Conservation (phyloP, 2,797 vertebrate genomes). For the Sitta carolinensis region DNA sequence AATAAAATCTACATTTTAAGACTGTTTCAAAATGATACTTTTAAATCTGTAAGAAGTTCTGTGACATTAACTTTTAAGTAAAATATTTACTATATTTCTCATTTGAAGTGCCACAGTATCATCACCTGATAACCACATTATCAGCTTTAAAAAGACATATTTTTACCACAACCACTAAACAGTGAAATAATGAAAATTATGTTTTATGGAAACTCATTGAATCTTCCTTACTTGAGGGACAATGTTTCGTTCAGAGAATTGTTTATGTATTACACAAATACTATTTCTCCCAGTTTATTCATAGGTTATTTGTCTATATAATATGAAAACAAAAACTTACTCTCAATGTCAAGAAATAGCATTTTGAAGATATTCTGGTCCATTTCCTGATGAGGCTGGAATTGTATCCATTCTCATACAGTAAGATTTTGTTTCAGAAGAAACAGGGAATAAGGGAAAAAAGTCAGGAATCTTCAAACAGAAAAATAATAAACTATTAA, state of each 20-base stretch:
- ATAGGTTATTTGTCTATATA: background rate
- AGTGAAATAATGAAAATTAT: background rate
- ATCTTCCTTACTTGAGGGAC: background rate
- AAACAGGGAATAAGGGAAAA: background rate
- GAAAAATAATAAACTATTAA: background rate
- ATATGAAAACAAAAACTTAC: background rate
- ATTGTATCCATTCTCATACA: background rate
- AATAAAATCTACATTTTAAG: background rate
- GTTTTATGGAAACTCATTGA: background rate
- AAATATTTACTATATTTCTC: background rate
- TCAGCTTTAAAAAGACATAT: background rate
- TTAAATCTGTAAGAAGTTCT: background rate
- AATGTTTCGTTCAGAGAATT: background rate
- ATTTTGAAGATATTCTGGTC: background rate
- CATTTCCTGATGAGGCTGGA: background rate
- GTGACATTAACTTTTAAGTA: background rate
- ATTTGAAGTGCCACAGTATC: background rate
- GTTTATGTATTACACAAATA: background rate
- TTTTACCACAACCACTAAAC: background rate
- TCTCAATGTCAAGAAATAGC: background rate
- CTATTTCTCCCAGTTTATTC: background rate
- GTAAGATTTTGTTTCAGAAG: background rate
- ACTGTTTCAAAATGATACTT: background rate
- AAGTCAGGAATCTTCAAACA: background rate
- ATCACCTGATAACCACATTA: background rate